phyloP scores from a whole-genome alignment of 2,888 invertebrate genomes.

The Diaprepes abbreviatus region DNA sequence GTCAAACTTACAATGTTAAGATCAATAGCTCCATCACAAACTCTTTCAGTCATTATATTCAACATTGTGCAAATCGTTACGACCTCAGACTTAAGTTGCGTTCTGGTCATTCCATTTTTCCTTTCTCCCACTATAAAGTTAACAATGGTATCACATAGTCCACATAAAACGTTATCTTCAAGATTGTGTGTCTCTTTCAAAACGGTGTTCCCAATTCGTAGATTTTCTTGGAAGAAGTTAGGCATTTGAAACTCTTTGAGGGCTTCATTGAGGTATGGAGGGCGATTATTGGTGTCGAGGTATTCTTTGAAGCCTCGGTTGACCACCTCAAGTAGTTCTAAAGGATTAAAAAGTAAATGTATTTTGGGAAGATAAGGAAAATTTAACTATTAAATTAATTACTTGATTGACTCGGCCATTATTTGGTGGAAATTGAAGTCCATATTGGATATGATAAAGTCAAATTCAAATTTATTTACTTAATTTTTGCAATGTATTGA shows the following conservation, averaged over 20 bases:
- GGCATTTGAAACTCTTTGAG: slow-evolving; percentile 51
- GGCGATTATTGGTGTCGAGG: slow-evolving; percentile 48
- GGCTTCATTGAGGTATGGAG: slow-evolving; percentile 49
- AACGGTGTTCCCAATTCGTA: slow-evolving; percentile 14
- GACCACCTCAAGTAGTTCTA: slow-evolving; percentile 27
- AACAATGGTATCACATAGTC: slow-evolving; percentile 41
- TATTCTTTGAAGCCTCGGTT: slow-evolving; percentile 50
- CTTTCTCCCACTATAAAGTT: slow-evolving; percentile 46
- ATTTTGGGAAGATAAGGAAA: too few species aligned
- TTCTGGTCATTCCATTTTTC: slow-evolving; percentile 36
- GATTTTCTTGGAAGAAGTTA: slow-evolving; percentile 50
- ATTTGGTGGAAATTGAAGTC: too few species aligned
- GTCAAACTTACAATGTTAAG: slow-evolving; percentile 49
- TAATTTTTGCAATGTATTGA: too few species aligned
- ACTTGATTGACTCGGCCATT: too few species aligned
- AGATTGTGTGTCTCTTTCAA: slow-evolving; percentile 3
- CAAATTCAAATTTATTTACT: too few species aligned
- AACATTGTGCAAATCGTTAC: slow-evolving; percentile 44
- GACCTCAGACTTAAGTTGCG: slow-evolving; percentile 42
- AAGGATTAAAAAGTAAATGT: background rate
- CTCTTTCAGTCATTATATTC: slow-evolving; percentile 47
- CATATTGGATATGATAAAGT: too few species aligned
- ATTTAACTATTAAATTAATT: too few species aligned
- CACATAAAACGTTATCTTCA: slow-evolving; percentile 30
- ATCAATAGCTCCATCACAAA: slow-evolving; percentile 53